Base-by-base conservation (phyloP, 2,888 invertebrate genomes). In the Troglohyphantes excavatus region DNA sequence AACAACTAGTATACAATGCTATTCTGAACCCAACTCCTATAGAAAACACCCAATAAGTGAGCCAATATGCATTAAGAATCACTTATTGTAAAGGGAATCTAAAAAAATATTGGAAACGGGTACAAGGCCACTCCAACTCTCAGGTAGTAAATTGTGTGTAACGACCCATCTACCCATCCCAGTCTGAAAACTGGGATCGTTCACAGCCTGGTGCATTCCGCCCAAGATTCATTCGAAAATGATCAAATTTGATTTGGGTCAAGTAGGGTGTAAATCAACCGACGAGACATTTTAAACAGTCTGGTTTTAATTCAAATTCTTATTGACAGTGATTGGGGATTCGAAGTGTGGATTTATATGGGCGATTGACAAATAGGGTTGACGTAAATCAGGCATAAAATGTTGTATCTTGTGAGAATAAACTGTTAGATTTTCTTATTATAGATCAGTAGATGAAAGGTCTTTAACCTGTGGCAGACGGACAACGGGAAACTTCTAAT, bases 161-260 rank as follows among this genome's bases (percentile, higher is more conserved):
- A 5, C 27, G 76, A 61, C 61, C 70, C 70, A 70, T 78, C 70
- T 65, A 43, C 7, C 65, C 11, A 26, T 21, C 29, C 17, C 29
- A 39, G 21, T 43, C 23, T 46, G 70, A 78, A 86, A 70, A 70
- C 7, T 76, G 53, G 39, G 61, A 86, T 78, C 70, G 70, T 86
- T 86, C 63, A 78, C 85, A 85, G 68, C 65, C 78, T 70, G 43
- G 29, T 70, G 78, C 26, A 26, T 85, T 67, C 84, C 53, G 9
- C 33, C 17, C n/a, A n/a, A 17, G 21, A 33, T 67, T 6, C 53
- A 53, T 85, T 67, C 21, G 27, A 70, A 43, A 59, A 75, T 26
- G 21, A 78, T 53, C 39, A 61, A 21, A 59, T 33, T 70, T 63
- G 63, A 87, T 87, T 46, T 79, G 33, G 87, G 87, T 79, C 87